Base-by-base conservation (phyloP, 2,888 invertebrate species). In the Diaprepes abbreviatus region DNA sequence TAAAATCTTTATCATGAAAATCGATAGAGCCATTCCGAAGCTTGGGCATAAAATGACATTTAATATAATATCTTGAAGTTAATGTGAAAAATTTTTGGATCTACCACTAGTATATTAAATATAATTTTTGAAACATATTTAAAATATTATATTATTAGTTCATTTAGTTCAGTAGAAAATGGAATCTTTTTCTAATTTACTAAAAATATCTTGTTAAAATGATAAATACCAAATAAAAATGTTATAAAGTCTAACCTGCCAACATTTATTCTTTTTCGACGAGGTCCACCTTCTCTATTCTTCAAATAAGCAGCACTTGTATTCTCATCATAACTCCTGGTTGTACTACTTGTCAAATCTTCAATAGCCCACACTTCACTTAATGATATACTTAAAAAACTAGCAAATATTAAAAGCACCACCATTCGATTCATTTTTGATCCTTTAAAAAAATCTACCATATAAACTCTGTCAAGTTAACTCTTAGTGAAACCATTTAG, bases 231-330 rank as follows among this genome's bases (percentile, higher is more conserved):
- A n/a, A n/a, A n/a, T n/a, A n/a, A n/a, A n/a, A n/a, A n/a, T n/a
- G n/a, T n/a, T n/a, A n/a, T n/a, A n/a, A n/a, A n/a, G 28, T 33
- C 52, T 55, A 43, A 68, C 28, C 62, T 62, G 19, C 36, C 54
- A n/a, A 57, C 21, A 16, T 59, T 59, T 31, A 52, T 28, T 21
- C 58, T 48, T 9, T 65, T 76, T 74, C 78, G 81, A 19, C 77
- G 66, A 0, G 82, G 77, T 68, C 82, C 83, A 21, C 86, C 86
- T 81, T 89, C 89, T 66, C 88, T 84, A 24, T 89, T 88, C 1
- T 88, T 86, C 16, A 89, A 88, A 0, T 89, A 87, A 48, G 77
- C 74, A 28, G 50, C 50, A 21, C 1, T 9, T 38, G 33, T 12
- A 14, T 16, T 12, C n/a, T 31, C 65, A 36, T 19, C 45, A 33